phyloP scores from a whole-genome alignment of 2,113 vertebrate species.

The Platysteira castanea region DNA sequence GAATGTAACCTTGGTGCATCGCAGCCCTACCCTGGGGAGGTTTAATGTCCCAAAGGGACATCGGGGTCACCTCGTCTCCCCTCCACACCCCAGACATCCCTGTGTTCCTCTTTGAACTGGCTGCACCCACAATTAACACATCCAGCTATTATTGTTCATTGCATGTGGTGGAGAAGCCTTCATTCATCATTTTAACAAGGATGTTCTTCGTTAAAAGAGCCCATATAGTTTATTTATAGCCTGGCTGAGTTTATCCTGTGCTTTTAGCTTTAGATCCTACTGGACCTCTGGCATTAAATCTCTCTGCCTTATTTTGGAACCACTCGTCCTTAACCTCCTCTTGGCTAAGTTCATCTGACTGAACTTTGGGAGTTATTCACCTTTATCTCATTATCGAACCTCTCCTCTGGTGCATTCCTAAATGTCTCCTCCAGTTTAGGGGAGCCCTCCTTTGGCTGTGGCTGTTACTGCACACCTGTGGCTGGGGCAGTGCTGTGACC shows the following conservation, averaged over 20 bases:
- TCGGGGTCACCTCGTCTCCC: accelerated
- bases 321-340: background rate
- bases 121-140: background rate
- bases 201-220: background rate
- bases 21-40: background rate
- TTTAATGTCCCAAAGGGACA: background rate
- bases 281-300: background rate
- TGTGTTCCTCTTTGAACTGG: background rate
- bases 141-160: background rate
- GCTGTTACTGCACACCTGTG: background rate
- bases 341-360: background rate
- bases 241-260: background rate
- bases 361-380: background rate
- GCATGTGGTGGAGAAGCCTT: background rate
- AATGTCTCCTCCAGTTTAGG: background rate
- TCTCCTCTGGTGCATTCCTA: background rate
- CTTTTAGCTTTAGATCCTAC: background rate
- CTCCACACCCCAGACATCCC: background rate
- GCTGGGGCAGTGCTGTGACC: background rate
- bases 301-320: background rate
- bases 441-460: background rate
- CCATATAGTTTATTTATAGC: background rate
- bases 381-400: background rate
- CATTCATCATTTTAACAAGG: background rate
- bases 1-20: background rate